Evolutionary conservation across 2,113 vertebrate species (phyloP).

Genomic region (Microtus montanus): DNA sequence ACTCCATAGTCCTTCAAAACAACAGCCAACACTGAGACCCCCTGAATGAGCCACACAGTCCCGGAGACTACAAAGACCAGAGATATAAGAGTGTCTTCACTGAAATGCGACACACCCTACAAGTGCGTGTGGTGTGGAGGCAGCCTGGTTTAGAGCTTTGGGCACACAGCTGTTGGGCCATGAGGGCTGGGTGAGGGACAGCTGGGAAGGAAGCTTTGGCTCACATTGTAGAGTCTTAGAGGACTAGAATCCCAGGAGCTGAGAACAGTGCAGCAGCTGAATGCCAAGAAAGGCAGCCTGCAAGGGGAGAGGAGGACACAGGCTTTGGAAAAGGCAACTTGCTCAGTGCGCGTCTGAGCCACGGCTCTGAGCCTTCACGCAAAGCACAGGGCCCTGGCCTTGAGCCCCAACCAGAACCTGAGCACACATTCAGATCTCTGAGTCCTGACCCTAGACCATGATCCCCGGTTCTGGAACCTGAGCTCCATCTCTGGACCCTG

Average conservation of each 20-base stretch:
- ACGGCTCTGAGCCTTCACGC: background rate
- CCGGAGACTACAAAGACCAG: background rate
- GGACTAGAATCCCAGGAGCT: rapidly evolving
- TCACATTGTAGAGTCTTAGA: rapidly evolving
- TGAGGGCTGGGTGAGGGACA: background rate
- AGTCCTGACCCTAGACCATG: background rate
- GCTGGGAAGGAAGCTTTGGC: background rate
- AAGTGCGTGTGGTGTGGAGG: rapidly evolving
- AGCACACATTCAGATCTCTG: background rate
- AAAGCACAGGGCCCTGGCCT: background rate
- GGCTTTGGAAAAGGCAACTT: background rate
- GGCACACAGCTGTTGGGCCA: background rate
- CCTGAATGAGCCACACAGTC: rapidly evolving
- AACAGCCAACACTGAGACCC: background rate
- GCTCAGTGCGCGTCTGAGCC: background rate
- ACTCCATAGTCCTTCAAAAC: rapidly evolving
- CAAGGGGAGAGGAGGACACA: background rate
- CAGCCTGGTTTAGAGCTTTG: background rate
- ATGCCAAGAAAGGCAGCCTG: rapidly evolving
- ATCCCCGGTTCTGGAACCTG: background rate
- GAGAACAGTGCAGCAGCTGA: rapidly evolving
- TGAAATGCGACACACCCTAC: background rate
- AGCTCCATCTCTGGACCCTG: background rate
- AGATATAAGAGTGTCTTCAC: too few relatives aligned
- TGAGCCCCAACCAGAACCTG: background rate